Evolutionary conservation across 92 coral and sea anemone genomes (phyloP), one percentile per base, ranked within the genome.

Genomic region (Scolanthus callimorphus): DNA sequence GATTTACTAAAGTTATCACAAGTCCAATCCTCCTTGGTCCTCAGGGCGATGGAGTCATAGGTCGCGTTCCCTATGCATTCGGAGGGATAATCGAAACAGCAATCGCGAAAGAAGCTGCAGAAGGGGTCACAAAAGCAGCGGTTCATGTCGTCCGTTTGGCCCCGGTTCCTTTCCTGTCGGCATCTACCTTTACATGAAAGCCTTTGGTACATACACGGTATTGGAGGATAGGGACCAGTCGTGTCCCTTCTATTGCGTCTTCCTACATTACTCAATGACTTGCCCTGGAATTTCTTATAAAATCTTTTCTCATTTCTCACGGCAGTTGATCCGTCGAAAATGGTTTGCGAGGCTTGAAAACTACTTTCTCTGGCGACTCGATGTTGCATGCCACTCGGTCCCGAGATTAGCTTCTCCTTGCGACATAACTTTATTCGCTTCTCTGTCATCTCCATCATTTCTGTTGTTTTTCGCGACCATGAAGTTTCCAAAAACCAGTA

Each of bases 81-180:
- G 15, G 25, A 29, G 22, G 44, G 63, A 38, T 55, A 67, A 28
- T 67, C 56, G 20, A 29, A 41, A 31, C 64, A 67, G 20, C 74
- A 67, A 63, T 67, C 74, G 25, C 19, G 25, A 37, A 38, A 67
- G 17, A 3, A 25, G 51, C 44, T 21, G 49, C 74, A 67, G 57
- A 6, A 67, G 19, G 44, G 25, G 44, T 67, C 74, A 23, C 74
- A 67, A 17, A 31, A 57, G 39, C 74, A 67, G 8, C 51, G 65
- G 1, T 2, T 2, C 3, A 29, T 6, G 23, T 12, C 2, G 20
- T 2, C 39, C 22, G 8, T 21, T 17, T 2, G 45, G n/a, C 63
- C 63, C n/a, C 13, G 3, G 49, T 37, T 44, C 39, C 63, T 29
- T 9, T 20, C 39, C 1, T 20, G 3, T 17, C 12, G 39, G 21